Evolutionary conservation across 2,113 vertebrate species (phyloP).

Genomic region (Cololabis saira): DNA sequence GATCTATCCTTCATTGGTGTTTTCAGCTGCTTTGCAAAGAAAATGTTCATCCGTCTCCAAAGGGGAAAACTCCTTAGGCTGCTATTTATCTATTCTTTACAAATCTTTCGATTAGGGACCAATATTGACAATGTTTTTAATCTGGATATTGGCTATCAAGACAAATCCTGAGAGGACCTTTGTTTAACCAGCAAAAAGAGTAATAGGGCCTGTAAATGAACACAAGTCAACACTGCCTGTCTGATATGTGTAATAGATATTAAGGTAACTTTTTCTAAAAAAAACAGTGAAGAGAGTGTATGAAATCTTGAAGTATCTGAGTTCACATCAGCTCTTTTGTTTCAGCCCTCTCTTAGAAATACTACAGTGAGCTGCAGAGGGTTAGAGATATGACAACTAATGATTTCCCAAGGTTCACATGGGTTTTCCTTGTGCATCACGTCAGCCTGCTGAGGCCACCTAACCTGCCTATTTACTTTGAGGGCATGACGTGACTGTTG

Average conservation of each 20-base stretch:
- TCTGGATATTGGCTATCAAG: not conserved
- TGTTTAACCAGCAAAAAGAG: not conserved
- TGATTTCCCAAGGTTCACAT: constrained; percentile 2
- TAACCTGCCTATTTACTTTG: constrained; percentile 21
- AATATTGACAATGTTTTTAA: not conserved
- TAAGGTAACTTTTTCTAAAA: not conserved
- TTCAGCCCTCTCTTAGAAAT: not conserved
- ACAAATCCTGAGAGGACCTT: not conserved
- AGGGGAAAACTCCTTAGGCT: too few species aligned
- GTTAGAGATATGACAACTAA: constrained; percentile 3
- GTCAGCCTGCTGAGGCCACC: constrained; percentile 7
- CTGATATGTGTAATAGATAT: not conserved
- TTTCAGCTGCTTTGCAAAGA: not conserved
- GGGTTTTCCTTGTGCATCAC: not conserved
- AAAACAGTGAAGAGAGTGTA: not conserved
- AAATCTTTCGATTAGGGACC: too few species aligned
- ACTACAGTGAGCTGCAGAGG: constrained; percentile 10
- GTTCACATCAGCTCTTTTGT: not conserved
- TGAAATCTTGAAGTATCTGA: not conserved
- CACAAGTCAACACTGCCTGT: not conserved
- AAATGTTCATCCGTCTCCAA: not conserved
- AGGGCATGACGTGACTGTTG: constrained; percentile 1
- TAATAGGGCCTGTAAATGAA: not conserved
- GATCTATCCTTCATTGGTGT: not conserved
- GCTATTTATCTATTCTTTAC: too few species aligned